Base-by-base conservation (phyloP, 2,888 invertebrate species). In the Polymixis lichenea region DNA sequence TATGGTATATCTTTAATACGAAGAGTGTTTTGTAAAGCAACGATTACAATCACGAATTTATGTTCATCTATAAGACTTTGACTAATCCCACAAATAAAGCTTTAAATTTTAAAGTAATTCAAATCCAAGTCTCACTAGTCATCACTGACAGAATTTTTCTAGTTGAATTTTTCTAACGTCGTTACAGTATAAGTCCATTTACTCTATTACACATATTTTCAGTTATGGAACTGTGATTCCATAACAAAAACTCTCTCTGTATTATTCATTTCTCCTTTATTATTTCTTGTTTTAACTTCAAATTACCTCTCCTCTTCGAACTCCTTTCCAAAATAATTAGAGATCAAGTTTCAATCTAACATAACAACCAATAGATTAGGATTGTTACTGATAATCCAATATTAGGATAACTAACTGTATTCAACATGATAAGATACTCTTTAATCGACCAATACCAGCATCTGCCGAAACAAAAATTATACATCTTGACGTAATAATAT, bases 281-380 rank as follows among this genome's bases (percentile, higher is more conserved):
- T 25, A 4, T 56, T n/a, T 32, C 9, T 8, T 43, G 1, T 17
- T 60, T 72, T 38, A n/a, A 46, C 25, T 51, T 13, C 5, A 19
- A n/a, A 61, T n/a, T n/a, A n/a, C n/a, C n/a, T n/a, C n/a, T n/a
- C 38, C 58, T 61, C 4, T 61, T 70, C 43, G 13, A 49, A 19
- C n/a, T 49, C n/a, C 15, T 49, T 51, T 51, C 17, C 25, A 9
- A 32, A 51, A 62, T 19, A 28, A 61, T 3, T 53, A 8, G 55
- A 79, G 72, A 77, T 72, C 49, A 49, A 11, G 1, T 55, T 55
- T 28, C 9, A 32, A 73, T n/a, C 17, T 49, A 28, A 49, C 43
- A 56, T 3, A 32, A 49, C 49, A 49, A 19, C 22, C 8, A 2
- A 15, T 11, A 55, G 15, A 77, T n/a, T n/a, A 65, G 25, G 5